A percentile compares a stretch with the other conserved stretches of the same genome.
These are phyloP conservation scores for Napeogenes sylphis DNA, from an alignment of 2,888 invertebrate genomes.

Conservation along the genomic window DNA sequence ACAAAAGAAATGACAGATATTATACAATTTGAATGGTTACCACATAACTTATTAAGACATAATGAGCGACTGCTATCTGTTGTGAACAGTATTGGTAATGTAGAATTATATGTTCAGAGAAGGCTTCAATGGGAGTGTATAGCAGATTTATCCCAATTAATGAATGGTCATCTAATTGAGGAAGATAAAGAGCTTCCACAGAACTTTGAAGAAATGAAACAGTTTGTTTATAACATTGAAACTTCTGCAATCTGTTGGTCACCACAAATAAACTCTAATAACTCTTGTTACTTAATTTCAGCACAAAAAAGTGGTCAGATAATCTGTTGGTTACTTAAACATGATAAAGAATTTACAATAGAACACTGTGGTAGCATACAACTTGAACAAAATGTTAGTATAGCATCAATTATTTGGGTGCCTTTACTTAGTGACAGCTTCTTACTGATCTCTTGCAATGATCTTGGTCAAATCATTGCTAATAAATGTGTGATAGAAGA, in stretches of 20 bases:
- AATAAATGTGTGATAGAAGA: slow-evolving; percentile 41
- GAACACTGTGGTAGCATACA: slow-evolving; percentile 37
- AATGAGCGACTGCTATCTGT: slow-evolving; percentile 48
- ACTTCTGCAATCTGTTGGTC: slow-evolving; percentile 58
- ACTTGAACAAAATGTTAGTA: slow-evolving; percentile 40
- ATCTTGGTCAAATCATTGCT: slow-evolving; percentile 47
- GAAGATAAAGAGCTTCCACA: slow-evolving; percentile 29
- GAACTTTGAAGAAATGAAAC: slow-evolving; percentile 43
- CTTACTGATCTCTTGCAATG: slow-evolving; percentile 47
- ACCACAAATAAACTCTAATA: slow-evolving; percentile 37
- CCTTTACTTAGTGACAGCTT: slow-evolving; percentile 36
- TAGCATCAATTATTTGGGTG: slow-evolving; percentile 50
- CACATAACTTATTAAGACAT: slow-evolving; percentile 41
- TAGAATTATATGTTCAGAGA: slow-evolving; percentile 45
- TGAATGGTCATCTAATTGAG: slow-evolving; percentile 35
- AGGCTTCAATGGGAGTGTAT: slow-evolving; percentile 43
- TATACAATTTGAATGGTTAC: slow-evolving; percentile 53
- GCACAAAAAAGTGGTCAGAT: slow-evolving; percentile 56
- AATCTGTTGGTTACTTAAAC: slow-evolving; percentile 51
- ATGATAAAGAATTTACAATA: slow-evolving; percentile 31
- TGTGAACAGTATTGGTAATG: slow-evolving; percentile 58
- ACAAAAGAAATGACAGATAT: slow-evolving; percentile 49
- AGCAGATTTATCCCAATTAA: slow-evolving; percentile 45
- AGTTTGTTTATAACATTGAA: slow-evolving; percentile 44
- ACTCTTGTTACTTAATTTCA: slow-evolving; percentile 54